Evolutionary conservation across 2,113 vertebrate genomes (phyloP), one percentile per base, ranked within the genome.

Genomic region (Alectura lathami): DNA sequence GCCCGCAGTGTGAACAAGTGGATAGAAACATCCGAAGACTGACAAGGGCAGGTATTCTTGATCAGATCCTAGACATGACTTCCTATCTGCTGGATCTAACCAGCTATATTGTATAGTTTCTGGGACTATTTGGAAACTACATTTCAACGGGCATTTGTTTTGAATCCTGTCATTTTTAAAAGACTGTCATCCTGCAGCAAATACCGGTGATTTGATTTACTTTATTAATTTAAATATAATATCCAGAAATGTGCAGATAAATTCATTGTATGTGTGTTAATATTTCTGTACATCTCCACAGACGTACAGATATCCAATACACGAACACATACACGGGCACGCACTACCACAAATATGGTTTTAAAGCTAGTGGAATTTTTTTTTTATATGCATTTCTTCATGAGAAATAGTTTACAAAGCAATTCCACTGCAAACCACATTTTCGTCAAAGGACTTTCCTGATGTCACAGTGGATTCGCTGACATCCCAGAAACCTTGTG

Each of bases 31-130:
- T 98, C 98, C 84, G 98, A 98, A 98, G 98, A 98, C 98, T 98
- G 95, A 95, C 98, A 96, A 98, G 99, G 97, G 98, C 99, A 96
- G 99, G 99, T 98, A 98, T 99, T 97, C 98, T 99, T 93, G 99
- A 99, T 97, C 99, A 99, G 98, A 99, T 99, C 98, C 99, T 99
- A 91, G 99, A 99, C 97, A 99, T 99, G 99, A 99, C 99, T 86
- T 99, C 99, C 83, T 99, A 99, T 96, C 98, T 99, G 98, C 98
- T 99, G 96, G 99, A 99, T 96, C 98, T 99, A 96, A 99, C 99
- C 97, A 99, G 98, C 98, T 99, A 99, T 74, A 99, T 99, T 94
- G 99, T 99, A 99, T 99, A 99, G 98, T 98, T 97, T 88, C 96
- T 94, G 96, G 97, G 96, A 98, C 98, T 96, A 17, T 98, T 96